Evolutionary conservation across 1,140 invertebrate species (phyloP).

Genomic region (Nephotettix cincticeps): DNA sequence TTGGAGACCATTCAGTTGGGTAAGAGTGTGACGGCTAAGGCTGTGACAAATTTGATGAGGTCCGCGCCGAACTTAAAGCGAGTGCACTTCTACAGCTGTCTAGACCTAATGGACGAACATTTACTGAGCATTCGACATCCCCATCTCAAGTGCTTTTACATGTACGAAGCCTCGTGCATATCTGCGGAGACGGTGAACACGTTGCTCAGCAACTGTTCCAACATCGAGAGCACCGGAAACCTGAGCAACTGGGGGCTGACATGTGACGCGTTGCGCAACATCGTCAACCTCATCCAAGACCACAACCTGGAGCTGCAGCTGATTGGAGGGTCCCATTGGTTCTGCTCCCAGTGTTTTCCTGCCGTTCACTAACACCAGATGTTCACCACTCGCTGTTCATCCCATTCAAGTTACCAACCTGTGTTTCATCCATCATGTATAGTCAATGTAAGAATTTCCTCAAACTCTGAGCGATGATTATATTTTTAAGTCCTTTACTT

Average conservation of each 20-base stretch:
- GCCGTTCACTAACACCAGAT: slow-evolving; percentile 33
- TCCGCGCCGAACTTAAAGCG: slow-evolving; percentile 46
- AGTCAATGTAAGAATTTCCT: too few relatives aligned
- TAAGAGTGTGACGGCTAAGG: slow-evolving; percentile 43
- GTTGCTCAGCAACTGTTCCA: slow-evolving; percentile 47
- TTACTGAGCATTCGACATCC: slow-evolving; percentile 40
- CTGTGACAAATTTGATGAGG: slow-evolving; percentile 47
- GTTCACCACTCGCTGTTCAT: slow-evolving; percentile 35
- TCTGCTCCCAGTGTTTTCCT: slow-evolving; percentile 49
- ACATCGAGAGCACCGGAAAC: slow-evolving; percentile 50
- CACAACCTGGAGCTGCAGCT: slow-evolving; percentile 51
- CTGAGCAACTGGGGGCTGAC: slow-evolving; percentile 51
- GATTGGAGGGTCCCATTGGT: slow-evolving; percentile 52
- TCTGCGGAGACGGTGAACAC: slow-evolving; percentile 46
- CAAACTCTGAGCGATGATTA: too few relatives aligned
- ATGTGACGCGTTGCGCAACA: slow-evolving; percentile 46
- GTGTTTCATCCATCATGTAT: too few relatives aligned
- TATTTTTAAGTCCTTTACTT: too few relatives aligned
- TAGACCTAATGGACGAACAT: slow-evolving; percentile 48
- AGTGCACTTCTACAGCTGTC: slow-evolving; percentile 50
- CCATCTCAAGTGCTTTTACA: slow-evolving; percentile 51
- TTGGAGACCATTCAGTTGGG: slow-evolving; percentile 49
- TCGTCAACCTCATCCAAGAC: slow-evolving; percentile 44
- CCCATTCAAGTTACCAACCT: background rate
- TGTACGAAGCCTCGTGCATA: slow-evolving; percentile 50